phyloP scores from a whole-genome alignment of 2,113 vertebrate genomes.

The Lamprologus speciosus region DNA sequence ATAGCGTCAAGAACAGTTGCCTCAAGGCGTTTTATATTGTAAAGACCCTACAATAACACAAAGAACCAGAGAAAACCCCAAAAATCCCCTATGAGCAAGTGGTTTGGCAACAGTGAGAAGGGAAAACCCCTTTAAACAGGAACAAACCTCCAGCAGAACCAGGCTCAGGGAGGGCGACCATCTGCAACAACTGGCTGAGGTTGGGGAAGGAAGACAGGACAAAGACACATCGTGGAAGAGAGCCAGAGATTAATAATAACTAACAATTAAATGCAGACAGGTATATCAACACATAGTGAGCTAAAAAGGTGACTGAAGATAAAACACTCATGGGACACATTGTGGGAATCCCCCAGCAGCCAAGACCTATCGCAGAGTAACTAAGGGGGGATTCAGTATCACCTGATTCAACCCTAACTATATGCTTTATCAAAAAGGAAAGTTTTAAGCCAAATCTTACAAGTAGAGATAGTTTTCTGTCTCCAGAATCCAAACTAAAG shows the following conservation, averaged over 20 bases:
- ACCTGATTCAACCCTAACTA: background rate
- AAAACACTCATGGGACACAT: background rate
- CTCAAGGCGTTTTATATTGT: background rate
- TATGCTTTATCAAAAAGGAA: background rate
- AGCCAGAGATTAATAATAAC: background rate
- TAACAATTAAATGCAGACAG: background rate
- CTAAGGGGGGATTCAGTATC: background rate
- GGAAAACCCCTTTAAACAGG: background rate
- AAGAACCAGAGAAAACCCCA: accelerated
- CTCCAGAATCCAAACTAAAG: background rate
- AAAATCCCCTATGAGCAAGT: background rate
- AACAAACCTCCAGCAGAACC: background rate
- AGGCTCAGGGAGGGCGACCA: accelerated
- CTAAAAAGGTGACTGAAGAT: background rate
- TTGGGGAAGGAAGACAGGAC: background rate
- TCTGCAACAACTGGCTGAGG: background rate
- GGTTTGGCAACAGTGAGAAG: background rate
- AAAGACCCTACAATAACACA: background rate
- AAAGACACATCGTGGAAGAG: background rate
- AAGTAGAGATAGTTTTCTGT: background rate
- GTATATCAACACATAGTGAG: background rate
- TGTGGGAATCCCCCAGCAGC: background rate
- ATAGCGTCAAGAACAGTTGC: accelerated
- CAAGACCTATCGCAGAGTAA: background rate
- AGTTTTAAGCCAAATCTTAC: background rate